phyloP scores from a whole-genome alignment of 2,888 invertebrate species.

The Cataglyphis cursor region DNA sequence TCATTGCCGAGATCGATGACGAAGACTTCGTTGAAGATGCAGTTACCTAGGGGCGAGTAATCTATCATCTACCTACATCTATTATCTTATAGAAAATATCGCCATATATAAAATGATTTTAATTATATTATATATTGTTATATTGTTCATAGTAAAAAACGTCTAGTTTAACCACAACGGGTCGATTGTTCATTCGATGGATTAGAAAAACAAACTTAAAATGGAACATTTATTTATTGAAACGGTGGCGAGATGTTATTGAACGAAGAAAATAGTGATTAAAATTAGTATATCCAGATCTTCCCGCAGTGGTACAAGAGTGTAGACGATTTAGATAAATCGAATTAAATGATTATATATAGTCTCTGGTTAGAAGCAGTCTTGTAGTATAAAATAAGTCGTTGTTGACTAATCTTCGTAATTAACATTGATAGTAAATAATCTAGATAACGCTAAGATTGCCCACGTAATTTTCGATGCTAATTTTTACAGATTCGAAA shows the following conservation, averaged over 20 bases:
- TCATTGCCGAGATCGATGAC: slow-evolving; percentile 83
- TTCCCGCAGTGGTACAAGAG: slow-evolving; percentile 80
- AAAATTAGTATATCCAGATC: slow-evolving; percentile 63
- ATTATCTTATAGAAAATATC: slow-evolving; percentile 85
- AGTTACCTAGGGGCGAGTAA: slow-evolving; percentile 86
- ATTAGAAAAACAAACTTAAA: not conserved
- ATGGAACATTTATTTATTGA: not conserved
- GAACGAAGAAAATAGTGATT: not conserved
- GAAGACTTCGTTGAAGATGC: slow-evolving; percentile 84
- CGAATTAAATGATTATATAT: slow-evolving; percentile 80
- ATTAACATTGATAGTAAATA: slow-evolving; percentile 78
- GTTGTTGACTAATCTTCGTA: slow-evolving; percentile 81
- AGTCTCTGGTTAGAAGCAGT: slow-evolving; percentile 80
- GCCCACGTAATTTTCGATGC: slow-evolving; percentile 44
- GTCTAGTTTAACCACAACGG: slow-evolving; percentile 70
- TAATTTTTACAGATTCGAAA: not conserved
- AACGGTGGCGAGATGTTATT: not conserved
- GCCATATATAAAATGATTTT: slow-evolving; percentile 82
- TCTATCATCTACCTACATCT: slow-evolving; percentile 86
- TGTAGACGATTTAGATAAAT: slow-evolving; percentile 83
- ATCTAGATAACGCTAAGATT: slow-evolving; percentile 67
- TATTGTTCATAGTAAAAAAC: slow-evolving; percentile 72
- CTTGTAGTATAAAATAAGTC: slow-evolving; percentile 76
- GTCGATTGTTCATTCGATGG: slow-evolving; percentile 45
- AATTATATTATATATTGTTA: slow-evolving; percentile 74